These are phyloP conservation scores for Myoxocephalus aenaeus DNA, from an alignment of 2,797 vertebrate species.

Conservation along the genomic window DNA sequence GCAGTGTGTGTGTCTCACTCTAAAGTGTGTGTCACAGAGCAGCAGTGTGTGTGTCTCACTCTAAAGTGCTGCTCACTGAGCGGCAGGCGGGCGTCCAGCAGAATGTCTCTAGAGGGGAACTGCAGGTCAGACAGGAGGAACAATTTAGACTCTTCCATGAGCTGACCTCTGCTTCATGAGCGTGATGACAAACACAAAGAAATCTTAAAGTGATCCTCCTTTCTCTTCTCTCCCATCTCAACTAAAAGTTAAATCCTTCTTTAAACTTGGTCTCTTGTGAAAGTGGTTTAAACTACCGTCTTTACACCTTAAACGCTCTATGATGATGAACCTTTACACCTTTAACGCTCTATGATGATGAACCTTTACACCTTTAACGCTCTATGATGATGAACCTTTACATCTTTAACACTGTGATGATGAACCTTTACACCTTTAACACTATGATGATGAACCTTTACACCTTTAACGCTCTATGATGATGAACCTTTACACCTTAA, in stretches of 20 bases:
- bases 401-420: too few species aligned
- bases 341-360: too few species aligned
- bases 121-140: conserved; percentile 69
- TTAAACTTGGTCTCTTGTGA: not conserved
- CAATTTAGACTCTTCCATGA: conserved; percentile 15
- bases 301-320: too few species aligned
- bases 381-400: too few species aligned
- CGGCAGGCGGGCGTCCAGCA: conserved; percentile 65
- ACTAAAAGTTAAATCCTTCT: conserved; percentile 11
- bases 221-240: conserved; percentile 7
- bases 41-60: conserved; percentile 72
- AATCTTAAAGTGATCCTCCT: conserved; percentile 18
- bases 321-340: too few species aligned
- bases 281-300: not conserved
- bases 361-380: too few species aligned
- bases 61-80: conserved; percentile 78
- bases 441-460: too few species aligned
- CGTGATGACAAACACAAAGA: not conserved
- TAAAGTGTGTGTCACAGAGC: conserved; percentile 56
- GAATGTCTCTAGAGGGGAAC: conserved; percentile 72
- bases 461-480: too few species aligned
- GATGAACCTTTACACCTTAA: too few species aligned
- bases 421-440: too few species aligned
- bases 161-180: too few species aligned
- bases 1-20: conserved; percentile 76